Base-by-base conservation (phyloP, 2,113 vertebrate species). In the Stigmatopora argus region DNA sequence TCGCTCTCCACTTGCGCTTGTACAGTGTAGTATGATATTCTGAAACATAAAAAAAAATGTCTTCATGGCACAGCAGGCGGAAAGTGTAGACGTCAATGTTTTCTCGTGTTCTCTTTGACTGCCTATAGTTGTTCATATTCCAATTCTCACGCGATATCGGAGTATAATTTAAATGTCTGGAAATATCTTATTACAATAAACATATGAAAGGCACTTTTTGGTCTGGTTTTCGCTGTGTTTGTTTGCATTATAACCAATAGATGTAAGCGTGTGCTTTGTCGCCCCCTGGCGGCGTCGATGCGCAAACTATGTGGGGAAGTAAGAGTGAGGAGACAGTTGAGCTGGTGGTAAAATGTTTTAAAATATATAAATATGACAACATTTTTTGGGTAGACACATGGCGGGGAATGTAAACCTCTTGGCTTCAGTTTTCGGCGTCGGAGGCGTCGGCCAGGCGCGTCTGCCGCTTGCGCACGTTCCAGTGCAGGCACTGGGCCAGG, bases 401-500 rank as follows among this genome's bases (percentile, higher is more conserved):
- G 5, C 12, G 19, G 48, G 62, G 62, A 48, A 48, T 64, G 44
- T 47, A 46, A 48, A 31, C 26, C 26, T 31, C 26, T 31, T 1
- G 26, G 62, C 34, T 23, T 92, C 82, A 92, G 88, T 87, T 90
- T 57, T 91, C 90, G 0, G 90, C 90, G 80, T 92, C 90, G 0
- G 89, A 89, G 38, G 71, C 45, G 17, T 92, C 89, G 0, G 81
- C 77, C 11, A 92, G 86, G 0, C 89, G 80, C 0, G 85, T 85
- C 78, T 93, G 92, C 75, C 88, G 87, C 83, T 93, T 93, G 41
- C 92, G 90, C 5, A 93, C 89, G 41, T 93, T 93, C 92, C 92
- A 93, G 86, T 93, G 92, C 75, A 93, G 75, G 80, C 92, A 93
- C 85, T 92, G 87, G 3, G 92, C 92, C 75, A 93, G 83, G 69